Evolutionary conservation across 1,140 invertebrate genomes (phyloP).

Genomic region (Magallana gigas): DNA sequence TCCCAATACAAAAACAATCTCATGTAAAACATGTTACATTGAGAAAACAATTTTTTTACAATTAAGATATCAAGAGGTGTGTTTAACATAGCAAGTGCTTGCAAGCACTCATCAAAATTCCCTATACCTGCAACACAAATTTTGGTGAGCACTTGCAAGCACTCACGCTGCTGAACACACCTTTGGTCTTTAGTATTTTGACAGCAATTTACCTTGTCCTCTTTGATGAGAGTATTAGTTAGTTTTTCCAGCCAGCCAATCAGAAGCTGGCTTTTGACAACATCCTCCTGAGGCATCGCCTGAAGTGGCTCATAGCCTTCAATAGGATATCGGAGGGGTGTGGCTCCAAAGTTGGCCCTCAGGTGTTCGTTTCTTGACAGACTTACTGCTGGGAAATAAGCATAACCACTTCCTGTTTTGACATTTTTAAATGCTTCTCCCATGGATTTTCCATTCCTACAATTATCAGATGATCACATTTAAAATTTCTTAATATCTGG

Average conservation of each 20-base stretch:
- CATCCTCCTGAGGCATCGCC: constrained; percentile 81
- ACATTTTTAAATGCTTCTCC: constrained; percentile 88
- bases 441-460: constrained; percentile 87
- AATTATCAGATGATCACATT: constrained; percentile 40
- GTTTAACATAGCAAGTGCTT: too few species aligned
- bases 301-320: constrained; percentile 86
- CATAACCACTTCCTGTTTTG: constrained; percentile 85
- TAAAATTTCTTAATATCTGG: too few species aligned
- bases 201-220: constrained; percentile 64
- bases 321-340: constrained; percentile 84
- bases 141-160: too few species aligned
- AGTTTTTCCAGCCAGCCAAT: constrained; percentile 83
- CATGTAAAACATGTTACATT: too few species aligned
- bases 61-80: too few species aligned
- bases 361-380: constrained; percentile 87
- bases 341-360: constrained; percentile 89
- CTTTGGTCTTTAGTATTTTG: too few species aligned
- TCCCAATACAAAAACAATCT: too few species aligned
- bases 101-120: too few species aligned
- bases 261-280: constrained; percentile 82
- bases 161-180: too few species aligned
- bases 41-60: too few species aligned
- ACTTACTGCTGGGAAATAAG: constrained; percentile 89
- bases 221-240: constrained; percentile 77
- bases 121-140: too few species aligned